Percentiles rank a stretch among this genome's conserved stretches.
Evolutionary conservation across 2,797 vertebrate species (phyloP).

Genomic region (Moxostoma hubbsi): DNA sequence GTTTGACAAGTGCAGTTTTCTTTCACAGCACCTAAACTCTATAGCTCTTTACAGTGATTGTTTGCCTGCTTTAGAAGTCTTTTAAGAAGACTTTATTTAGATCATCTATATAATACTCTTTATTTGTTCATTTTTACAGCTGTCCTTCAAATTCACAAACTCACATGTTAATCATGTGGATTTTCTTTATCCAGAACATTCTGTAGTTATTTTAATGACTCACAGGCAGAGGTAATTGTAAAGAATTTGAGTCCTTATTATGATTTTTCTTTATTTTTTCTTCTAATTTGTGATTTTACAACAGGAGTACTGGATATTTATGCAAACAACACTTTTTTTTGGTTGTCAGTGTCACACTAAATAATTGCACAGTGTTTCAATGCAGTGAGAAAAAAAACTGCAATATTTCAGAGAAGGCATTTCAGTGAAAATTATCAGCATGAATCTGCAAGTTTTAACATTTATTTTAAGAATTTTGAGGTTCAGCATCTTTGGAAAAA

Average conservation of each 20-base stretch:
- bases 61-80: background rate
- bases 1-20: no score
- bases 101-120: background rate
- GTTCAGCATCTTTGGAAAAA: background rate
- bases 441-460: conserved; percentile 6
- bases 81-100: background rate
- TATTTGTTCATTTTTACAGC: conserved; percentile 20
- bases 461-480: background rate
- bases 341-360: background rate
- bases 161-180: conserved; percentile 4
- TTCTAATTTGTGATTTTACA: background rate
- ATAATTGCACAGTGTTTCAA: background rate
- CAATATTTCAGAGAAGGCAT: background rate
- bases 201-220: conserved; percentile 3
- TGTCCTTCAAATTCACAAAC: conserved; percentile 13
- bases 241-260: background rate
- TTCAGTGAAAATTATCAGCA: no score
- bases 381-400: background rate
- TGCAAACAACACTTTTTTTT: background rate
- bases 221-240: background rate
- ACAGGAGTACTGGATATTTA: conserved; percentile 14
- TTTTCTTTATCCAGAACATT: background rate
- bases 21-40: background rate
- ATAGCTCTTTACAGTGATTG: background rate
- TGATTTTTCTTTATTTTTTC: background rate